phyloP scores from a whole-genome alignment of 2,888 invertebrate genomes.

The Cyrtodaria siliqua region DNA sequence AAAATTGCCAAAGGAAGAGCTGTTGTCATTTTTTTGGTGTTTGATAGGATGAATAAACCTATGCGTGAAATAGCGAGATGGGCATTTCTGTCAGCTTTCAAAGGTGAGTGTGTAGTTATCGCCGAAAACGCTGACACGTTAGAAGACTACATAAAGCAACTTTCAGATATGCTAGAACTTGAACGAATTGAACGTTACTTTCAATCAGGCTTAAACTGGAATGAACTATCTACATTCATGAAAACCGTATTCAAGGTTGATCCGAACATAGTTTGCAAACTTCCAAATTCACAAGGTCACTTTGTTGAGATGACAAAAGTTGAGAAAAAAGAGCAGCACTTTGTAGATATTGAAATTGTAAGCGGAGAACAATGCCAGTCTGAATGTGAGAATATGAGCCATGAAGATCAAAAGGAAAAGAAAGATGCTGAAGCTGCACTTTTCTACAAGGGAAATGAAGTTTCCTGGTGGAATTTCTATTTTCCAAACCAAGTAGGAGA shows the following conservation, averaged over 20 bases:
- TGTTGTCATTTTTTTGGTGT: slow-evolving; percentile 31
- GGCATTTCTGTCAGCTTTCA: slow-evolving; percentile 16
- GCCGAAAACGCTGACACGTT: slow-evolving; percentile 15
- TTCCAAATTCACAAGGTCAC: slow-evolving; percentile 15
- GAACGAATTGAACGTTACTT: slow-evolving; percentile 16
- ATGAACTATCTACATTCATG: not conserved
- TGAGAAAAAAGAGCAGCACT: not conserved
- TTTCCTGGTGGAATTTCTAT: slow-evolving; percentile 46
- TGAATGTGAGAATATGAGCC: slow-evolving; percentile 21
- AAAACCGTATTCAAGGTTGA: slow-evolving; percentile 10
- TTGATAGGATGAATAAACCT: slow-evolving; percentile 15
- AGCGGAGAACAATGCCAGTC: slow-evolving; percentile 22
- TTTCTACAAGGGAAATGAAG: slow-evolving; percentile 36
- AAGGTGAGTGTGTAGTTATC: slow-evolving; percentile 29
- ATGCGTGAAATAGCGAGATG: slow-evolving; percentile 27
- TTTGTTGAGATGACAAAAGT: slow-evolving; percentile 16
- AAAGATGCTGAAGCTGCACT: slow-evolving; percentile 8
- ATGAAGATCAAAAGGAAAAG: slow-evolving; percentile 9
- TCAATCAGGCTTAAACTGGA: slow-evolving; percentile 18
- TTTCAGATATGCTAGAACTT: slow-evolving; percentile 1
- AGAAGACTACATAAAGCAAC: slow-evolving; percentile 6
- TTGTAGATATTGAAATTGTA: slow-evolving; percentile 69
- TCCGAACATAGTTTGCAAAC: slow-evolving; percentile 14
- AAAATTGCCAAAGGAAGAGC: slow-evolving; percentile 26
- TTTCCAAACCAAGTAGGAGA: slow-evolving; percentile 24